Base-by-base conservation (phyloP, 23 tunicate species). In the Trididemnum nubilum region DNA sequence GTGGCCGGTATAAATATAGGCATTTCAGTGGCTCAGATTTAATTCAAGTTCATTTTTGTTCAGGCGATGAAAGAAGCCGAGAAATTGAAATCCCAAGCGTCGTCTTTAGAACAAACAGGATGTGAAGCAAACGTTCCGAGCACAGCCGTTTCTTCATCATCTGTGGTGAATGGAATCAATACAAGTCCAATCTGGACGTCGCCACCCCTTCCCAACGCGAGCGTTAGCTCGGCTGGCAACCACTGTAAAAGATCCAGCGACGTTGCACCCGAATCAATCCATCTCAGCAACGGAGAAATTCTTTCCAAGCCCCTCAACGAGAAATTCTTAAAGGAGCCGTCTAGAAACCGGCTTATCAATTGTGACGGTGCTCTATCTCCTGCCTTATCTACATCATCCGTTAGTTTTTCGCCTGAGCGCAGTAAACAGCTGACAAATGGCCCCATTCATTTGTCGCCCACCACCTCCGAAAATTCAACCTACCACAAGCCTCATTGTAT, bases 341-440 rank as follows among this genome's bases (percentile, higher is more conserved):
- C 74, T 31, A 32, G 74, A 9, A 33, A n/a, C 38, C 37, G 25
- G 33, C 74, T 67, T 15, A 67, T 67, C 9, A 67, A 67, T 24
- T 67, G 74, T 33, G 74, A 67, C 33, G 74, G 74, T 67, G 74
- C 74, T 67, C n/a, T 67, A 67, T 67, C 74, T 24, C 74, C 74
- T 67, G 74, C 74, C 74, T 33, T 67, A 12, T 67, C 74, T 3
- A 67, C 74, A 9, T 67, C 74, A 31, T 67, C 74, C 5, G 74
- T 67, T 24, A 67, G 38, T 67, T 67, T 67, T 67, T 67, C 74
- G 5, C 74, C 74, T 12, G 74, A 67, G n/a, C 37, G 74, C 22
- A 67, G 33, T 38, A 67, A 67, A 33, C 74, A 67, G n/a, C n/a
- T 67, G 12, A 67, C 38, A 32, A 67, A 67, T 38, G 74, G 74